These are phyloP conservation scores for Euplagia quadripunctaria DNA, from an alignment of 2,888 invertebrate species.

Conservation along the genomic window DNA sequence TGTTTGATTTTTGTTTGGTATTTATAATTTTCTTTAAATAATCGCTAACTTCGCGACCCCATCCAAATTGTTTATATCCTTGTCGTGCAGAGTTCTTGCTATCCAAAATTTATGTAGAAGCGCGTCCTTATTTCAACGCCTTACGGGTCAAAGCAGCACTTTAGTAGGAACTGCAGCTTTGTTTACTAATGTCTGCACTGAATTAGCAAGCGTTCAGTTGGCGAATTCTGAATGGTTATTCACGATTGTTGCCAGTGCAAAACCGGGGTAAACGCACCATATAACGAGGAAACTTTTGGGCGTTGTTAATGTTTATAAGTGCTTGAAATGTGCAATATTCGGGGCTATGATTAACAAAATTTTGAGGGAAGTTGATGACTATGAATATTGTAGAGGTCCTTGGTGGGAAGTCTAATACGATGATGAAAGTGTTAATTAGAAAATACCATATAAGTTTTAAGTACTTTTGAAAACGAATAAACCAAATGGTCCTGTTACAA, in stretches of 20 bases:
- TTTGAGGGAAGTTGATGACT: slow-evolving; percentile 16
- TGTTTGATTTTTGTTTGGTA: too few species aligned
- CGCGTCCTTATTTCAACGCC: slow-evolving; percentile 45
- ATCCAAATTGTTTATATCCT: slow-evolving; percentile 56
- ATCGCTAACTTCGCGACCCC: slow-evolving; percentile 44
- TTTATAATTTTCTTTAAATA: not conserved
- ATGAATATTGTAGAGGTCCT: not conserved
- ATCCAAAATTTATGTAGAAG: slow-evolving; percentile 46
- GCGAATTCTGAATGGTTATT: slow-evolving; percentile 55
- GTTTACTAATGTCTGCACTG: slow-evolving; percentile 62
- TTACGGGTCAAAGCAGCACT: slow-evolving; percentile 49
- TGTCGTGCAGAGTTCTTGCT: slow-evolving; percentile 51
- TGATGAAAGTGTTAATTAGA: too few species aligned
- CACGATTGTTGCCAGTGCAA: slow-evolving; percentile 56
- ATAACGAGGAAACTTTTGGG: slow-evolving; percentile 56
- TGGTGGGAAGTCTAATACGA: too few species aligned
- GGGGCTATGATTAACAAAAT: slow-evolving; percentile 39
- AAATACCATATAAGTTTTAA: too few species aligned
- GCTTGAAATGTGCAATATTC: slow-evolving; percentile 47
- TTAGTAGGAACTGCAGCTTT: slow-evolving; percentile 47
- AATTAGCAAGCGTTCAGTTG: slow-evolving; percentile 60
- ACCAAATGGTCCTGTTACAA: too few species aligned
- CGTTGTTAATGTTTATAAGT: slow-evolving; percentile 53
- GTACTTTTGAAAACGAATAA: too few species aligned
- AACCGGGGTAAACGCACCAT: slow-evolving; percentile 49